These are phyloP conservation scores for Conus ventricosus DNA, from an alignment of 1,140 invertebrate genomes.

Conservation along the genomic window DNA sequence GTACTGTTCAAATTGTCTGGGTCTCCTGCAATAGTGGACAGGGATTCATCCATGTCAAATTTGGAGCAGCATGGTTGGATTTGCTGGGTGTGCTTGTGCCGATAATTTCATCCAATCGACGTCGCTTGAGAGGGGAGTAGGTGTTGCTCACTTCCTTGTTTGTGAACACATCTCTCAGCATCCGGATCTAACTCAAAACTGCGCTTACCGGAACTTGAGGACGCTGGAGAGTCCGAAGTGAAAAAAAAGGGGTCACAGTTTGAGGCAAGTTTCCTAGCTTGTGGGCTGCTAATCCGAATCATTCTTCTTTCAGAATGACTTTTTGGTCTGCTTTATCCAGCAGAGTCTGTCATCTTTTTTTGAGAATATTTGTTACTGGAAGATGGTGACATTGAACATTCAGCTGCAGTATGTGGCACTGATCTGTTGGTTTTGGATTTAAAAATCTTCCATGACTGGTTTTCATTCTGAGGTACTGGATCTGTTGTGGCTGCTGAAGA, in stretches of 20 bases:
- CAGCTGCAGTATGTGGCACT: neutral
- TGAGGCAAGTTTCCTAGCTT: neutral
- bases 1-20: neutral
- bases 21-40: constrained; percentile 27
- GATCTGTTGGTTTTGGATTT: neutral
- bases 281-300: constrained; percentile 19
- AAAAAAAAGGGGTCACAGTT: neutral
- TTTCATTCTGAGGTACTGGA: neutral
- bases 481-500: neutral
- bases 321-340: neutral
- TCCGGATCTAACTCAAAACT: neutral
- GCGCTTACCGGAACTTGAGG: neutral
- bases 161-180: neutral
- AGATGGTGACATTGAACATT: neutral
- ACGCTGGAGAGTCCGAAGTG: neutral
- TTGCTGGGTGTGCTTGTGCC: constrained; percentile 22
- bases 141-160: neutral
- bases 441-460: neutral
- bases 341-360: neutral
- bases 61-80: neutral
- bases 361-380: neutral
- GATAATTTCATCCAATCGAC: neutral
- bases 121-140: neutral
- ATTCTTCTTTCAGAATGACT: neutral
- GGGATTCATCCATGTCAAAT: constrained; percentile 26